Percentiles rank a stretch among this genome's conserved stretches.
Evolutionary conservation across 2,888 invertebrate species (phyloP).

Genomic region (Brenthis hecate): DNA sequence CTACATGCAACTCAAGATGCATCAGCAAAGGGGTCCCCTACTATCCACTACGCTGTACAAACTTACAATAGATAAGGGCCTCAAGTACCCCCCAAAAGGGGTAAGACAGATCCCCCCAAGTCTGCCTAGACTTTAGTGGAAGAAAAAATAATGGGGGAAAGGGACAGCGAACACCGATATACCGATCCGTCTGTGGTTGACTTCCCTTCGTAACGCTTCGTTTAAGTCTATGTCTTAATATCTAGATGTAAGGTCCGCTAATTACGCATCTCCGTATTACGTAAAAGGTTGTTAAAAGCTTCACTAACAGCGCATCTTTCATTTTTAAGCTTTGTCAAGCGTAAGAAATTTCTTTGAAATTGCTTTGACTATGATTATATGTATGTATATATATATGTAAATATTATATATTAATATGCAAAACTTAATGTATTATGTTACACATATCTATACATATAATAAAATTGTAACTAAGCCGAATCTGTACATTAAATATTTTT

Average conservation of each 20-base stretch:
- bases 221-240: slow-evolving; percentile 37
- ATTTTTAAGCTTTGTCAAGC: slow-evolving; percentile 1
- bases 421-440: too few relatives aligned
- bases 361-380: neutral
- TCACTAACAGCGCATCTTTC: neutral
- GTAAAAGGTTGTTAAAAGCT: slow-evolving; percentile 11
- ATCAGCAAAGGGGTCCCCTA: slow-evolving; percentile 77
- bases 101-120: slow-evolving; percentile 76
- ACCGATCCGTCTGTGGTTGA: slow-evolving; percentile 46
- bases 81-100: slow-evolving; percentile 80
- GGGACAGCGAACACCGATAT: slow-evolving; percentile 55
- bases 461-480: too few relatives aligned
- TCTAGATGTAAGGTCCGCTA: slow-evolving; percentile 23
- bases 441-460: too few relatives aligned
- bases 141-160: slow-evolving; percentile 72
- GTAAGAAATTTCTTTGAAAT: neutral
- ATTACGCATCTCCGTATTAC: slow-evolving; percentile 23
- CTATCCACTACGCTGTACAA: slow-evolving; percentile 80
- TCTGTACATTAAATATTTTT: too few relatives aligned
- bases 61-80: slow-evolving; percentile 80
- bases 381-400: neutral
- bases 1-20: slow-evolving; percentile 74
- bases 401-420: too few relatives aligned
- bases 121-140: slow-evolving; percentile 74
- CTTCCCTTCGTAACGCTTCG: slow-evolving; percentile 43